Percentiles rank a stretch among this genome's conserved stretches.
Evolutionary conservation across 1,140 invertebrate genomes (phyloP).

Genomic region (Heliconius nattereri): DNA sequence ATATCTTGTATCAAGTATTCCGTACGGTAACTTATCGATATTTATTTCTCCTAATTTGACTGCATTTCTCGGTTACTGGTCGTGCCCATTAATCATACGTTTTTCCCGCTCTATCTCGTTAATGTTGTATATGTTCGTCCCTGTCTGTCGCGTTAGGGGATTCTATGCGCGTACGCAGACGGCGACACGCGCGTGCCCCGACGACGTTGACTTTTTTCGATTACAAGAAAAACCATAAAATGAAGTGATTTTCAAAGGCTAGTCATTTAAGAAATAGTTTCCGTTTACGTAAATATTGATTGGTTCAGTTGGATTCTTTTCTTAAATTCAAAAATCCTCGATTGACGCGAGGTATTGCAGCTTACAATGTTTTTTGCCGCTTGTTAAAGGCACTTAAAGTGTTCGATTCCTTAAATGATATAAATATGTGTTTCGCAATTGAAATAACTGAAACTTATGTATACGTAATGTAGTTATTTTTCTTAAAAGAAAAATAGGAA

Average conservation of each 20-base stretch:
- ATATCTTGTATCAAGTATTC: slow-evolving; percentile 52
- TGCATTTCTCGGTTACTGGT: slow-evolving; percentile 69
- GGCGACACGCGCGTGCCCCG: slow-evolving; percentile 67
- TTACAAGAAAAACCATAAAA: slow-evolving; percentile 76
- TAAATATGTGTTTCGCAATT: background rate
- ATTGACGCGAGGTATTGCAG: background rate
- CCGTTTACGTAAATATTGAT: slow-evolving; percentile 45
- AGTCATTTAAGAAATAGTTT: slow-evolving; percentile 51
- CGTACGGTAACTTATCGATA: slow-evolving; percentile 56
- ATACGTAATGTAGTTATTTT: too few relatives aligned
- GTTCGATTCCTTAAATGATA: background rate
- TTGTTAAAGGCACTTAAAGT: background rate
- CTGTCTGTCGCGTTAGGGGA: slow-evolving; percentile 55
- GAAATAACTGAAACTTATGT: too few relatives aligned
- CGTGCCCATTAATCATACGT: slow-evolving; percentile 64
- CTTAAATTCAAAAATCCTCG: too few relatives aligned
- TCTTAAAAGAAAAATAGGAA: background rate
- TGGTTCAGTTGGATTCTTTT: slow-evolving; percentile 32
- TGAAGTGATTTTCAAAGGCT: slow-evolving; percentile 59
- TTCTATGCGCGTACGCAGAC: slow-evolving; percentile 62
- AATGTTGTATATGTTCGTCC: slow-evolving; percentile 42
- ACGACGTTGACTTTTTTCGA: slow-evolving; percentile 59
- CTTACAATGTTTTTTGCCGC: background rate
- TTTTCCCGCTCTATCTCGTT: slow-evolving; percentile 45
- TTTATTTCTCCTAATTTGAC: slow-evolving; percentile 78